Conservation (phyloP, 37 sponge, comb jelly and placozoan genomes). For the Cliona cf. orientalis region DNA sequence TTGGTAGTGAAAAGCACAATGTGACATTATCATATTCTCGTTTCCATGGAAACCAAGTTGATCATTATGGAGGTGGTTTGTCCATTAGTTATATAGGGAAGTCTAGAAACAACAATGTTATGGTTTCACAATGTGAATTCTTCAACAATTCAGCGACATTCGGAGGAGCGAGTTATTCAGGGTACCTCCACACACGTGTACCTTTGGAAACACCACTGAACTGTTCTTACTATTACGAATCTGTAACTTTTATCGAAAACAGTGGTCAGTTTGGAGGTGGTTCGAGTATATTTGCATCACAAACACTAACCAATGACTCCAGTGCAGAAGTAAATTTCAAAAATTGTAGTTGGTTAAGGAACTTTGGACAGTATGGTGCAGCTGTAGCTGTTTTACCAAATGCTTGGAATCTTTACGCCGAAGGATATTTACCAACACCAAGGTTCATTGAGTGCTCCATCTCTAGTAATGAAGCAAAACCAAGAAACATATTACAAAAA, state of each 20-base stretch:
- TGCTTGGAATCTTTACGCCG: not conserved
- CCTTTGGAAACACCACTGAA: slow-evolving; percentile 8
- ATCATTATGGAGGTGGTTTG: not conserved
- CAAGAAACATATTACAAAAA: too few relatives aligned
- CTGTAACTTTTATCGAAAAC: not conserved
- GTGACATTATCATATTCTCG: not conserved
- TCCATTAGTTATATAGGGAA: not conserved
- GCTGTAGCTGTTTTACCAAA: slow-evolving; percentile 7
- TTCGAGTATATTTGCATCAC: slow-evolving; percentile 1
- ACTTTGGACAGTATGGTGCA: slow-evolving; percentile 24
- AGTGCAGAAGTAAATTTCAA: not conserved
- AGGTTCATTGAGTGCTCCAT: not conserved
- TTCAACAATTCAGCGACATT: not conserved
- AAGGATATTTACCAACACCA: slow-evolving; percentile 15
- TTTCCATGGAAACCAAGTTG: not conserved
- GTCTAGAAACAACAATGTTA: not conserved
- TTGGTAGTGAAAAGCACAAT: not conserved
- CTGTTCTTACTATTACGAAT: not conserved
- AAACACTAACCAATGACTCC: not conserved
- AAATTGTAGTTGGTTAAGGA: slow-evolving; percentile 21
- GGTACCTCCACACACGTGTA: slow-evolving; percentile 10
- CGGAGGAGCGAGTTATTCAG: slow-evolving; percentile 8
- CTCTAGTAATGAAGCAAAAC: not conserved
- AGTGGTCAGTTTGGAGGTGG: not conserved
- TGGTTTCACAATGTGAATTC: not conserved